Base-by-base conservation (phyloP, 2,888 invertebrate species). In the Caenorhabditis uteleia region DNA sequence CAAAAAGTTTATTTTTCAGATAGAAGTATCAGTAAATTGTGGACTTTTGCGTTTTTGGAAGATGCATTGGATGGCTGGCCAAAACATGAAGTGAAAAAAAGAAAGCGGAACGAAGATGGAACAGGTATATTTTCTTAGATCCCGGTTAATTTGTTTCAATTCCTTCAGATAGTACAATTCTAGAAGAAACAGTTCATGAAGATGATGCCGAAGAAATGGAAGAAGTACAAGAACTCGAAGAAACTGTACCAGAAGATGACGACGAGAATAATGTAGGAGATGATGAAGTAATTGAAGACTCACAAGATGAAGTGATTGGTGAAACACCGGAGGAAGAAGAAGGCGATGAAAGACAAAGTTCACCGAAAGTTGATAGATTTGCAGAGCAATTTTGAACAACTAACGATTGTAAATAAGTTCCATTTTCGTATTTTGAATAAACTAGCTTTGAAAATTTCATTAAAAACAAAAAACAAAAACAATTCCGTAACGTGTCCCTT, bases 61-160 rank as follows among this genome's bases (percentile, higher is more conserved):
- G 78, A 77, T 38, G 72, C 77, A 12, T 46, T 79, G 14, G 77
- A 77, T 14, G 76, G 68, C 12, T 79, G 78, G 78, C 77, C 77
- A 29, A 77, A 77, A 39, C 18, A 39, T 34, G 49, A 60, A 46
- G 57, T 51, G 26, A 67, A 42, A 48, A 70, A 62, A 36, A 44
- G 68, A 40, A 59, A 56, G 16, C 8, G n/a, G 1, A 40, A 26
- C 4, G n/a, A n/a, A n/a, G 25, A 21, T 10, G 31, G 21, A 23
- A 23, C 20, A 3, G 29, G 40, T 12, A 40, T 46, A 21, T 50
- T 39, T n/a, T n/a, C n/a, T n/a, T n/a, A n/a, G n/a, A n/a, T n/a
- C n/a, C n/a, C n/a, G n/a, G n/a, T n/a, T n/a, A n/a, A n/a, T n/a
- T n/a, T n/a, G n/a, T n/a, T 3, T 38, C 38, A 21, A 42, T 42